A percentile compares a stretch with the other conserved stretches of the same genome.
Conservation (phyloP, 2,797 vertebrate genomes). For the Rhincodon typus region DNA sequence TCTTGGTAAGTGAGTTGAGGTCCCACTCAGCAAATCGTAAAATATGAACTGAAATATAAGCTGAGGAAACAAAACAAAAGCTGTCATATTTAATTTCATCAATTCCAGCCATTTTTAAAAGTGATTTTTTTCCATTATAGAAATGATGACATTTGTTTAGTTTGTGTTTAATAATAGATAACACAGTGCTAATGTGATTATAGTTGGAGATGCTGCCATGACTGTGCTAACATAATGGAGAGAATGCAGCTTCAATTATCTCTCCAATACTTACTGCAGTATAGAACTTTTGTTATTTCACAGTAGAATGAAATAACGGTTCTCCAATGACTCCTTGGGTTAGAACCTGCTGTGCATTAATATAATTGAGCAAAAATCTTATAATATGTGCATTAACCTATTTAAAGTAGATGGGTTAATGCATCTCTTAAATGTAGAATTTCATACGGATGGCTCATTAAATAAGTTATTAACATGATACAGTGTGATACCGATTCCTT, state of each 20-base stretch:
- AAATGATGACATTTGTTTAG: slow-evolving; percentile 17
- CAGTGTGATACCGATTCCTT: not conserved
- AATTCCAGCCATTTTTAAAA: not conserved
- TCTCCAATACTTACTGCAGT: not conserved
- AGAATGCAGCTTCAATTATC: not conserved
- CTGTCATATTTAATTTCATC: not conserved
- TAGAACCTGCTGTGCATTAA: slow-evolving; percentile 9
- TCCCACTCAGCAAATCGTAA: not conserved
- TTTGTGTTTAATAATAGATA: slow-evolving; percentile 20
- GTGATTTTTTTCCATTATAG: not conserved
- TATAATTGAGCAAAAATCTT: not conserved
- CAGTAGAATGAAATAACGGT: slow-evolving; percentile 12
- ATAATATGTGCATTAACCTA: not conserved
- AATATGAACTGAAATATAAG: not conserved
- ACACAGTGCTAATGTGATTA: not conserved
- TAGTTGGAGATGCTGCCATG: not conserved
- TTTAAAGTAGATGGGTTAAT: slow-evolving; percentile 21
- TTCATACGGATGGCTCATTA: not conserved
- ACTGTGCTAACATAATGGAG: not conserved
- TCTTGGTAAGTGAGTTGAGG: not conserved
- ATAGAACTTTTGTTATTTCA: not conserved
- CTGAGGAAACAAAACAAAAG: not conserved
- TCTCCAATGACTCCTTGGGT: not conserved
- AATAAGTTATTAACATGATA: not conserved
- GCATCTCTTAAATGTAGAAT: slow-evolving; percentile 6